Base-by-base conservation (phyloP, 2,888 invertebrate species). In the Uropetala carovei region DNA sequence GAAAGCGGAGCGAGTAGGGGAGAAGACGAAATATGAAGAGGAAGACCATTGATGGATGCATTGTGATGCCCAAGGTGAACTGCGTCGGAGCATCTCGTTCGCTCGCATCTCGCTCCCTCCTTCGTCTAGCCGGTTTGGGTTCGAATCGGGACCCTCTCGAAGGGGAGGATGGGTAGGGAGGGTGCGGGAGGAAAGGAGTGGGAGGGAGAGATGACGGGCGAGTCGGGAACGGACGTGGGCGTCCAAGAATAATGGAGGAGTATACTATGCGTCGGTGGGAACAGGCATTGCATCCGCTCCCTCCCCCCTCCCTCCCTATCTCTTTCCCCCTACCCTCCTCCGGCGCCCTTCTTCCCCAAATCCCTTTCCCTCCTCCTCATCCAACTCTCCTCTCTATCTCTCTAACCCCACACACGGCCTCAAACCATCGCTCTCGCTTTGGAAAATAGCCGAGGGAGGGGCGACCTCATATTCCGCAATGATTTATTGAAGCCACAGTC, bases 391-490 rank as follows among this genome's bases (percentile, higher is more conserved):
- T 68, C 64, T 16, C n/a, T 18, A 18, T 22, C 22, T 22, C 68
- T 68, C 22, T 22, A n/a, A n/a, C 18, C 68, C 68, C 68, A 9
- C 68, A 68, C n/a, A n/a, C 68, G 11, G 64, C 10, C 68, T 68
- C 68, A 22, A 27, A 75, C 22, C 75, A 75, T 75, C 75, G 75
- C 75, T 27, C 75, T 27, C 75, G 75, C 75, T 75, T 75, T 75
- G 75, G 75, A 75, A 75, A 75, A 75, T 75, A 27, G 75, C 75
- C 75, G 75, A 27, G 75, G 75, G 75, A 27, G 75, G 75, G 27
- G 75, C 75, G 75, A 75, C 75, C 75, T 75, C 75, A 75, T 75
- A 75, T 75, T 75, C 75, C 27, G 75, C 75, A 75, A 75, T 75
- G 75, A 75, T 75, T 75, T 75, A 75, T 75, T 75, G 75, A 75